Conservation (phyloP, 2,888 invertebrate genomes). For the Pilophorus perplexus region DNA sequence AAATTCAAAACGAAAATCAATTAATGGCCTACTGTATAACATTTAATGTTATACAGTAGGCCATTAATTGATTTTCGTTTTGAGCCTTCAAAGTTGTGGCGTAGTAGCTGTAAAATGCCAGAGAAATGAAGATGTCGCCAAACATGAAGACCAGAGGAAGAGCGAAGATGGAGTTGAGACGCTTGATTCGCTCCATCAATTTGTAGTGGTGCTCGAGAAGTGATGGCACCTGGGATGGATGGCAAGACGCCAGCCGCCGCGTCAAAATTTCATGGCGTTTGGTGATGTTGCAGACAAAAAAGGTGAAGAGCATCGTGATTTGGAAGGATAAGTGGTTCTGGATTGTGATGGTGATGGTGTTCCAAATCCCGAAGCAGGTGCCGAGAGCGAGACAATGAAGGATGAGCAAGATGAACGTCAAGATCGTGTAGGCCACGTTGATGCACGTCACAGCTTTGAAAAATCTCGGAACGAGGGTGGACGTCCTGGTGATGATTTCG, state of each 20-base stretch:
- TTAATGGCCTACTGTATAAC: no score
- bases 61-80: neutral
- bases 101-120: slow-evolving; percentile 2
- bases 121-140: slow-evolving; percentile 3
- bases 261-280: neutral
- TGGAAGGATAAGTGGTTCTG: neutral
- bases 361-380: neutral
- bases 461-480: neutral
- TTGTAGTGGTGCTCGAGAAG: neutral
- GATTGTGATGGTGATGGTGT: neutral
- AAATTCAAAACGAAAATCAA: neutral
- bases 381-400: no score
- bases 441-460: neutral
- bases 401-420: no score
- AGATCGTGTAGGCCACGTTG: neutral
- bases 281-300: neutral
- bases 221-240: neutral
- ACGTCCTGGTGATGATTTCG: no score
- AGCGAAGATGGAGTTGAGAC: neutral
- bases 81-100: neutral
- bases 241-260: neutral
- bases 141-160: neutral
- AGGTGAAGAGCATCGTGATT: slow-evolving; percentile 1
- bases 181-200: neutral
- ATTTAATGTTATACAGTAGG: no score